Evolutionary conservation across 1,140 invertebrate species (phyloP), one percentile per base, ranked within the genome.

Genomic region (Mylabris phalerata): DNA sequence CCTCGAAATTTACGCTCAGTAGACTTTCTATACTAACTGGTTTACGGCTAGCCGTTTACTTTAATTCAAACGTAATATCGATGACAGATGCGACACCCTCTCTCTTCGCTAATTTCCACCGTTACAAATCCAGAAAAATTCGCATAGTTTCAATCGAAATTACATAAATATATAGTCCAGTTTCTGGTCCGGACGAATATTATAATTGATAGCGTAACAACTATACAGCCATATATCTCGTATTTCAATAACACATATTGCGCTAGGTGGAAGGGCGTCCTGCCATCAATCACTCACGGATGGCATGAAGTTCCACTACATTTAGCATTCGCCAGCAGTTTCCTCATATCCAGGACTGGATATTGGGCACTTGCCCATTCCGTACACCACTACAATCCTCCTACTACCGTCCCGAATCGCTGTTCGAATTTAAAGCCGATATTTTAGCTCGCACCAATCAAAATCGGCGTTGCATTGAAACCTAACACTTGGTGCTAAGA

Each of bases 161-260:
- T 32, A 32, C 7, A 19, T 2, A 19, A 19, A 19, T 19, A 19
- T 19, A 19, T 13, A 13, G 27, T 32, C 27, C 32, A 32, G 32
- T 38, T 42, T 54, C 42, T 54, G 51, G 51, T 54, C 51, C 51
- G 51, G 51, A 54, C 51, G 51, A 55, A 55, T 55, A 55, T 55
- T 55, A 55, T 55, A 55, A 55, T 55, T 55, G 52, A 55, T 55
- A 47, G 52, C 45, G 44, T 47, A 55, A 55, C 52, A 55, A 55
- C 32, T 32, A 32, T 32, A 32, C 52, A 42, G 41, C 39, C 43
- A 55, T 55, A 55, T 55, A 55, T 55, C 52, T 55, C 67, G 68
- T 69, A 73, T 71, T 71, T 71, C 71, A 73, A 73, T 72, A 72
- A 72, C 71, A 70, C 69, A 70, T 72, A 72, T 73, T 73, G 67